A percentile compares a stretch with the other conserved stretches of the same genome.
phyloP scores from a whole-genome alignment of 2,797 vertebrate species.

The Atherinosoma microstoma region DNA sequence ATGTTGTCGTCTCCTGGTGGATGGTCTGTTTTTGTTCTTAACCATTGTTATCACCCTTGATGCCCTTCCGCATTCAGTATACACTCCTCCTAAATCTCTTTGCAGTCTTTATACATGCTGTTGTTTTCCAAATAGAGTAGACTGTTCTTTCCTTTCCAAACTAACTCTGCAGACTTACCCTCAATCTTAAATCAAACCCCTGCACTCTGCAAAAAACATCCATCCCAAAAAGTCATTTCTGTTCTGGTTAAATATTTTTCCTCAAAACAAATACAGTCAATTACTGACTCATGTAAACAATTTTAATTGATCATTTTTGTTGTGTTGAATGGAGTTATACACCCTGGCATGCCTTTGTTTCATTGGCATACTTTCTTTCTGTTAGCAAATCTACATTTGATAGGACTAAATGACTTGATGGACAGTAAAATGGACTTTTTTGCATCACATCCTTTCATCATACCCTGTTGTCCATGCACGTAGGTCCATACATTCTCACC shows the following conservation, averaged over 20 bases:
- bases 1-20: constrained; percentile 51
- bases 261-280: constrained; percentile 31
- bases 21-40: constrained; percentile 54
- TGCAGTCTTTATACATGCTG: constrained; percentile 50
- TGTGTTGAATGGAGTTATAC: background rate
- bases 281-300: background rate
- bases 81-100: constrained; percentile 55
- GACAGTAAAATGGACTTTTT: constrained; percentile 71
- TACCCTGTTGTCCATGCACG: constrained; percentile 62
- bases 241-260: background rate
- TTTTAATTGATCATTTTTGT: background rate
- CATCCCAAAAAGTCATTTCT: constrained; percentile 54
- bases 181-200: constrained; percentile 44
- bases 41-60: constrained; percentile 45
- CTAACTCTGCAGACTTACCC: constrained; percentile 52
- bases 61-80: constrained; percentile 38
- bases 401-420: constrained; percentile 49
- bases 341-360: constrained; percentile 4
- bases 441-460: constrained; percentile 64
- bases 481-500: constrained; percentile 60
- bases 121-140: constrained; percentile 37
- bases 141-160: constrained; percentile 47
- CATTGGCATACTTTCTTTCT: constrained; percentile 15
- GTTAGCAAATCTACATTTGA: constrained; percentile 2
- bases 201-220: constrained; percentile 72